A percentile compares a stretch with the other conserved stretches of the same genome.
Evolutionary conservation across 2,113 vertebrate genomes (phyloP).

Genomic region (Cochlearius cochlearius): DNA sequence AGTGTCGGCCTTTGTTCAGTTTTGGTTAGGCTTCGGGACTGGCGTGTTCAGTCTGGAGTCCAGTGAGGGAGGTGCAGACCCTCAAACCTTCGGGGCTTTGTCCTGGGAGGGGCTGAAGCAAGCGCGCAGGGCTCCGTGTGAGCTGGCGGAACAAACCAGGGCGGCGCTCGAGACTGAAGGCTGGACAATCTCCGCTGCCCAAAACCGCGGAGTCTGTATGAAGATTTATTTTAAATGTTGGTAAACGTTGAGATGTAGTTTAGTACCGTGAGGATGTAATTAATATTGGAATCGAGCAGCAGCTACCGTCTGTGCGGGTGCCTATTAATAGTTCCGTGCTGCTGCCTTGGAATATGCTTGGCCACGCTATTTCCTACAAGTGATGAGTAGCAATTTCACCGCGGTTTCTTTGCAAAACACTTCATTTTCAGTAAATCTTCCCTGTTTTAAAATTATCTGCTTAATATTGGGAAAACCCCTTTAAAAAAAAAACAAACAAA

Average conservation of each 20-base stretch:
- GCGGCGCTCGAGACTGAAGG: background rate
- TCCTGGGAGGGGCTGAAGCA: background rate
- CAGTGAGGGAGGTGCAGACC: no score
- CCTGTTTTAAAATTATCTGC: background rate
- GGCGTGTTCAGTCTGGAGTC: background rate
- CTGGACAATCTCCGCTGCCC: background rate
- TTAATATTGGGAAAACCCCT: background rate
- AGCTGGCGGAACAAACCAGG: background rate
- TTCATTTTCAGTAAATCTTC: background rate
- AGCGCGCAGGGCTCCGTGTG: accelerated
- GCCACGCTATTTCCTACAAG: background rate
- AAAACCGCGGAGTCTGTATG: background rate
- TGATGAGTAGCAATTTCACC: background rate
- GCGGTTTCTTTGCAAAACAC: background rate
- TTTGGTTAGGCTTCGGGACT: background rate
- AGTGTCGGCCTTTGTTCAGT: background rate
- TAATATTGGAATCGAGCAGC: background rate
- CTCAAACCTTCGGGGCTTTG: background rate
- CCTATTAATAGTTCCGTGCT: background rate
- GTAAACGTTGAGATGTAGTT: background rate
- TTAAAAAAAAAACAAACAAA: background rate
- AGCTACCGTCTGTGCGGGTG: accelerated
- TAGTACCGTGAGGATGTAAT: background rate
- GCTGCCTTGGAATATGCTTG: background rate
- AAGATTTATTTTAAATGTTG: background rate